phyloP scores from a whole-genome alignment of 2,888 invertebrate genomes.

The Xanthia togata region DNA sequence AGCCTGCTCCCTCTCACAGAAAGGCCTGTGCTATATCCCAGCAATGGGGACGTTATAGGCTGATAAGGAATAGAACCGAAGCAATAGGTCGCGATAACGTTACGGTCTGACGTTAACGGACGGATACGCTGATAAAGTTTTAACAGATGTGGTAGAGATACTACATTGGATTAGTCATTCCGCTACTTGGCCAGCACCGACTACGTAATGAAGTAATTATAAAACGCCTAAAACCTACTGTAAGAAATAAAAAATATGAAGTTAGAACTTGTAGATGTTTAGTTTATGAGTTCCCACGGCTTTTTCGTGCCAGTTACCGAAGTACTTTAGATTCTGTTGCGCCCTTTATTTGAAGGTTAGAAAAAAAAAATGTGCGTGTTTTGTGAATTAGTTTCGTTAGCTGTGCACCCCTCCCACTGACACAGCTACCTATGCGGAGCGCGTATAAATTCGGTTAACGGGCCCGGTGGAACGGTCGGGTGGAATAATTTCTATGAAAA shows the following conservation, averaged over 20 bases:
- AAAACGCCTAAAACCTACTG: constrained; percentile 15
- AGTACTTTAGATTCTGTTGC: background rate
- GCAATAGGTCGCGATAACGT: background rate
- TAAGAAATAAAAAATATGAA: constrained; percentile 8
- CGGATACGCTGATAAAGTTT: constrained; percentile 12
- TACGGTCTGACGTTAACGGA: background rate
- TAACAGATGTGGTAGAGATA: constrained; percentile 51
- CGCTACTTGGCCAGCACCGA: background rate
- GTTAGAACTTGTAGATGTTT: background rate
- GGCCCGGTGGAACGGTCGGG: too few relatives aligned
- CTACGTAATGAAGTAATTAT: constrained; percentile 43
- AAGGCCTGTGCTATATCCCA: too few relatives aligned
- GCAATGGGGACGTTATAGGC: too few relatives aligned
- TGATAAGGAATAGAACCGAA: background rate
- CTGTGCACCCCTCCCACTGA: too few relatives aligned
- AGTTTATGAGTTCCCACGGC: constrained; percentile 17
- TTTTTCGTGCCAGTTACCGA: background rate
- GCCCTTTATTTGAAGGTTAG: background rate
- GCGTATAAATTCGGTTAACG: too few relatives aligned
- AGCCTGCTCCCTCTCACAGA: too few relatives aligned
- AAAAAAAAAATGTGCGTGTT: background rate
- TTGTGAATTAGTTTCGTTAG: too few relatives aligned
- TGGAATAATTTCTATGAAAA: too few relatives aligned
- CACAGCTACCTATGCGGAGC: too few relatives aligned
- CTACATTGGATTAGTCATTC: constrained; percentile 33